phyloP scores from a whole-genome alignment of 2,888 invertebrate genomes.

The Melitaea athalia region DNA sequence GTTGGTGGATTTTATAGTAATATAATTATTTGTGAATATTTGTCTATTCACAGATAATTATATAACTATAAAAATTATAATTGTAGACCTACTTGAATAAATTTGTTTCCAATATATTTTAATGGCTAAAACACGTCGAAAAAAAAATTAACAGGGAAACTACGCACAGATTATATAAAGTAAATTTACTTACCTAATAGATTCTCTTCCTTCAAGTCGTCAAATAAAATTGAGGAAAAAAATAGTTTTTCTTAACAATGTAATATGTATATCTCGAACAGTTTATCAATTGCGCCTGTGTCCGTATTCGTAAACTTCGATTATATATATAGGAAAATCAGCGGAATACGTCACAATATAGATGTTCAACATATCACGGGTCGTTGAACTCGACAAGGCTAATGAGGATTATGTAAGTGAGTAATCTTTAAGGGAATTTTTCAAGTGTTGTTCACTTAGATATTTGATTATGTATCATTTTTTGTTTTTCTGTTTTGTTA shows the following conservation, averaged over 20 bases:
- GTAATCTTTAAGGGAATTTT: background rate
- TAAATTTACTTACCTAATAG: background rate
- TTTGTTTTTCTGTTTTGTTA: no score
- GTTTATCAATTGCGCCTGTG: slow-evolving; percentile 2
- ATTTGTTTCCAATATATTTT: no score
- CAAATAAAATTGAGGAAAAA: background rate
- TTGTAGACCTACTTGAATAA: no score
- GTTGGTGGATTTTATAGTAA: no score
- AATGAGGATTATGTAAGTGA: slow-evolving; percentile 4
- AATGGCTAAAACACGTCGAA: no score
- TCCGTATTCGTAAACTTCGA: slow-evolving; percentile 3
- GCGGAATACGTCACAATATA: background rate
- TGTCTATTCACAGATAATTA: no score
- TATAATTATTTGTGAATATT: no score
- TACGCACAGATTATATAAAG: no score
- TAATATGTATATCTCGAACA: background rate
- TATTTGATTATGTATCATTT: no score
- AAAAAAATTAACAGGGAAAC: no score
- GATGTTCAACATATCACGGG: slow-evolving; percentile 15
- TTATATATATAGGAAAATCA: slow-evolving; percentile 12
- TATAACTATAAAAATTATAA: no score
- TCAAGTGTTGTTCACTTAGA: background rate
- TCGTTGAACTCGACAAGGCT: slow-evolving; percentile 18
- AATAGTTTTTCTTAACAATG: background rate
- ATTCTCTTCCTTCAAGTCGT: background rate